Evolutionary conservation across 2,113 vertebrate genomes (phyloP).

Genomic region (Todiramphus saurophagus): DNA sequence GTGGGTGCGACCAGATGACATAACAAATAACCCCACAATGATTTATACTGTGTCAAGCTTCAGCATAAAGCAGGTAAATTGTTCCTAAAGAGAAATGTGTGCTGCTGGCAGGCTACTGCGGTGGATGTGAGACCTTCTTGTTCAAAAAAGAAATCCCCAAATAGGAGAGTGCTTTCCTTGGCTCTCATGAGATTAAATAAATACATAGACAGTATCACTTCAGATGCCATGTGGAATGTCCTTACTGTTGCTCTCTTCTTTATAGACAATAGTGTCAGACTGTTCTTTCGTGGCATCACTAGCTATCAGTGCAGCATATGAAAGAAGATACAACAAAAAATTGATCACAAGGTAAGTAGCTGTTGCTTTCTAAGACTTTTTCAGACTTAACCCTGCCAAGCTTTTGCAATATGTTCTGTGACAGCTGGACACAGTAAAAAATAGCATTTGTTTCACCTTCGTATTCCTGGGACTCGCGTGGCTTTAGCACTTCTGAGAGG

Average conservation of each 20-base stretch:
- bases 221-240: not conserved
- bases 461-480: not conserved
- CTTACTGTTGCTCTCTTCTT: not conserved
- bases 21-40: slow-evolving; percentile 94
- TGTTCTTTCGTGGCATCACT: slow-evolving; percentile 97
- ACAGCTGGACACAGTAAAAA: not conserved
- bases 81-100: not conserved
- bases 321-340: slow-evolving; percentile 96
- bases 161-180: not conserved
- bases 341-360: slow-evolving; percentile 91
- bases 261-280: slow-evolving; percentile 96
- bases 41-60: slow-evolving; percentile 99
- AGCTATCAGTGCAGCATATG: slow-evolving; percentile 96
- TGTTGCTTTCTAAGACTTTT: not conserved
- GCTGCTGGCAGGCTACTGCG: not conserved
- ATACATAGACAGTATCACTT: not conserved
- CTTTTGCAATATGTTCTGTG: not conserved
- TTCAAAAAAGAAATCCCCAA: not conserved
- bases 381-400: not conserved
- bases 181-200: not conserved
- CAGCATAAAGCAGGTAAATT: slow-evolving; percentile 95
- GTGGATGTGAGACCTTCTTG: not conserved
- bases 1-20: slow-evolving; percentile 94
- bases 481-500: not conserved
- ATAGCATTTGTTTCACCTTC: not conserved